Evolutionary conservation across 2,113 vertebrate species (phyloP).

Genomic region (Notechis scutatus): DNA sequence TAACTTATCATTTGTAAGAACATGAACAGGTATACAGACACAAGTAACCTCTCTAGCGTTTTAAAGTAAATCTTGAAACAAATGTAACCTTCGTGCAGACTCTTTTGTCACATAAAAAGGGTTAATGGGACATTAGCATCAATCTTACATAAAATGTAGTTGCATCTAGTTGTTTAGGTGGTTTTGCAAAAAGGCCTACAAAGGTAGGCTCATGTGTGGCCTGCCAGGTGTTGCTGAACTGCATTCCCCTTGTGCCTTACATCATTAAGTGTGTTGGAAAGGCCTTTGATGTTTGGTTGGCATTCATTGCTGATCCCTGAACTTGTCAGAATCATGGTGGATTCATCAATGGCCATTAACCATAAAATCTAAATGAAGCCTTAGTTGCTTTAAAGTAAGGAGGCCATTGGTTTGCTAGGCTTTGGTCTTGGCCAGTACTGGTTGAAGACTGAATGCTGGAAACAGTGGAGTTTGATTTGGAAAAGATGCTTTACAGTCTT

Average conservation of each 20-base stretch:
- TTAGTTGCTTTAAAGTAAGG: neutral
- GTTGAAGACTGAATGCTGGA: neutral
- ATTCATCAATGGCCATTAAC: neutral
- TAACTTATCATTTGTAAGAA: conserved; percentile 69
- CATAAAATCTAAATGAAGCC: neutral
- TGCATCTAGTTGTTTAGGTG: neutral
- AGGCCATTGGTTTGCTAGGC: conserved; percentile 5
- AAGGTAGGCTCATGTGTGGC: neutral
- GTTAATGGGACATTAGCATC: neutral
- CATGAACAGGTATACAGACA: conserved; percentile 65
- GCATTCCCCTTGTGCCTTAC: neutral
- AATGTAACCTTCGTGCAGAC: conserved; percentile 23
- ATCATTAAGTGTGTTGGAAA: neutral
- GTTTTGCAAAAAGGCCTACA: neutral
- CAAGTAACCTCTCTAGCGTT: conserved; percentile 51
- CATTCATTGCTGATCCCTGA: neutral
- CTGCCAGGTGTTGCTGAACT: neutral
- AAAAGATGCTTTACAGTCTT: neutral
- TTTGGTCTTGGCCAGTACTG: neutral
- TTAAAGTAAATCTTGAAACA: conserved; percentile 53
- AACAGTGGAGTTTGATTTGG: neutral
- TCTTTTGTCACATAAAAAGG: conserved; percentile 53
- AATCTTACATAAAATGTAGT: neutral
- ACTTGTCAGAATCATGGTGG: neutral
- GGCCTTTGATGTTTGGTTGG: neutral